Evolutionary conservation across 2,888 invertebrate genomes (phyloP), one percentile per base, ranked within the genome.

Genomic region (Tenthredo livida): DNA sequence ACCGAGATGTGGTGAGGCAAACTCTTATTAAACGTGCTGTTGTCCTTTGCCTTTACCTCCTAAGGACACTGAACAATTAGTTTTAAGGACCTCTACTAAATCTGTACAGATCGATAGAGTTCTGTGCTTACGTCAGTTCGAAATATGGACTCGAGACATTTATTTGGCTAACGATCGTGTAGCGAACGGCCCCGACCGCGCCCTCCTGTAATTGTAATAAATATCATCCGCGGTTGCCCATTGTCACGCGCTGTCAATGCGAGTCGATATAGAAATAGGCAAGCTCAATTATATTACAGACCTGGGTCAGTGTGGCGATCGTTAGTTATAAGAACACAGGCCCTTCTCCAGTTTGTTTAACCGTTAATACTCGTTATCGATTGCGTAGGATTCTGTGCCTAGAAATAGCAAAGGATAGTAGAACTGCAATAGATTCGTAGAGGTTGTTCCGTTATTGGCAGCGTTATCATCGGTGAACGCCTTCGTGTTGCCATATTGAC

Each of bases 191-290:
- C 3, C n/a, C 25, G 40, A 61, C 80, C 80, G 80, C 58, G 37
- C 58, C 61, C 58, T 61, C 2, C 6, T 61, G 43, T 40, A 80
- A 80, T 80, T 61, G n/a, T 61, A 80, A 61, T 80, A 80, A 80
- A 80, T 80, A 80, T 80, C 40, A 40, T 61, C 40, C 2, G 58
- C 33, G 37, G 80, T 80, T 61, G 61, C 37, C 80, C 80, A 61
- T 80, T 80, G 80, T 80, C 80, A 80, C 80, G 80, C 58, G 21
- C 58, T 80, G 80, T 80, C 80, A 40, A 40, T 61, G 61, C 21
- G 21, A 37, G 15, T 33, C 29, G 29, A 17, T 47, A 77, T 40
- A 40, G 80, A 61, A 61, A 80, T 21, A 29, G 15, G 33, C 37
- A 80, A 61, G 80, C 40, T 80, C 58, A 80, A 58, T 80, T 80